A percentile compares a stretch with the other conserved stretches of the same genome.
These are phyloP conservation scores for Ryuthela nishihirai DNA, from an alignment of 2,888 invertebrate species.

Conservation along the genomic window DNA sequence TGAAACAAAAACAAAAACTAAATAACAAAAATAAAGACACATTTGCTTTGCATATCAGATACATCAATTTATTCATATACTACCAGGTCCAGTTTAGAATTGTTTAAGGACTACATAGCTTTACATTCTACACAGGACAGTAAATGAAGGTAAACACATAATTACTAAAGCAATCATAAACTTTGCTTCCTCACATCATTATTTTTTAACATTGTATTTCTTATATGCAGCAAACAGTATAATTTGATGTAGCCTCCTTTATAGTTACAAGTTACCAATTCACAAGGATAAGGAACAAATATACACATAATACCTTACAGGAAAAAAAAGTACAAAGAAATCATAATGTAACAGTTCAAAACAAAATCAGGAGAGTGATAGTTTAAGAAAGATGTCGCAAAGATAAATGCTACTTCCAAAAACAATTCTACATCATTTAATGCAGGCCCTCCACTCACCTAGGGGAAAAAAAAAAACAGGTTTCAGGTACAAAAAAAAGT, in stretches of 20 bases:
- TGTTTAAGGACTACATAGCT: slow-evolving; percentile 32
- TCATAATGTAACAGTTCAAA: slow-evolving; percentile 16
- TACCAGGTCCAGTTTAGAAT: slow-evolving; percentile 32
- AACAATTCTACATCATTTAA: slow-evolving; percentile 38
- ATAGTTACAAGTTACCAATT: slow-evolving; percentile 11
- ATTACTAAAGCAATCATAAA: slow-evolving; percentile 37
- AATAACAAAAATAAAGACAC: slow-evolving; percentile 2
- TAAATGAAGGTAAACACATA: slow-evolving; percentile 35
- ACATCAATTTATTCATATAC: slow-evolving; percentile 34
- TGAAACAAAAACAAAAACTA: no score
- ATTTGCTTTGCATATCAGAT: slow-evolving; percentile 20
- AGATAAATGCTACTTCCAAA: slow-evolving; percentile 36
- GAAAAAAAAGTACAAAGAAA: slow-evolving; percentile 30
- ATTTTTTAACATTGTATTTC: neutral
- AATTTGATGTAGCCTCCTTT: slow-evolving; percentile 38
- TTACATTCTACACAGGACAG: slow-evolving; percentile 33
- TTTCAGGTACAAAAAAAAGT: neutral
- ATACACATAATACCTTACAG: slow-evolving; percentile 34
- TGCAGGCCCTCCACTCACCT: slow-evolving; percentile 29
- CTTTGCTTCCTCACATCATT: slow-evolving; percentile 18
- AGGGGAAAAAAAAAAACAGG: slow-evolving; percentile 1
- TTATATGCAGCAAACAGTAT: slow-evolving; percentile 6
- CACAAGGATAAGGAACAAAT: slow-evolving; percentile 33
- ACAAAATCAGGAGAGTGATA: neutral
- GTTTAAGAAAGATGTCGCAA: slow-evolving; percentile 11